A percentile compares a stretch with the other conserved stretches of the same genome.
These are phyloP conservation scores for Tetragnatha versicolor DNA, from an alignment of 1,140 invertebrate genomes.

Conservation along the genomic window DNA sequence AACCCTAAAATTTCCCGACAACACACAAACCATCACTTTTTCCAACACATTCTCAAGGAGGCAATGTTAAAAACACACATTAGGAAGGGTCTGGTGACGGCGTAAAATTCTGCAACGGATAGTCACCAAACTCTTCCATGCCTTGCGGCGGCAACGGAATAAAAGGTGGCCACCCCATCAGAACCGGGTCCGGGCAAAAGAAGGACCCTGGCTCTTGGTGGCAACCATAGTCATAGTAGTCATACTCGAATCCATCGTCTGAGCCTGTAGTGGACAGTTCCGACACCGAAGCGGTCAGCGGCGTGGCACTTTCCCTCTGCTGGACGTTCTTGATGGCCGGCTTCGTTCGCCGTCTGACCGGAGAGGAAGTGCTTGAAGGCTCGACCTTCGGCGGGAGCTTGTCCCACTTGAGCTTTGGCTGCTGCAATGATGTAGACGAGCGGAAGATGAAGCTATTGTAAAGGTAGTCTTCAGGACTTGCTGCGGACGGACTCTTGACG, in stretches of 20 bases:
- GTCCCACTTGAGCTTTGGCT: slow-evolving; percentile 42
- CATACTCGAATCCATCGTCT: slow-evolving; percentile 57
- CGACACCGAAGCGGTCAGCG: slow-evolving; percentile 50
- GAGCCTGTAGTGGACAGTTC: slow-evolving; percentile 53
- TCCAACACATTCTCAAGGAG: background rate
- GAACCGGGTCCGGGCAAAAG: slow-evolving; percentile 52
- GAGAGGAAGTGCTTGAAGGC: slow-evolving; percentile 26
- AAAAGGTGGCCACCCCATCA: slow-evolving; percentile 55
- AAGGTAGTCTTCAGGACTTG: slow-evolving; percentile 53
- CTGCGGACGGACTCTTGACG: slow-evolving; percentile 33
- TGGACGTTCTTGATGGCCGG: slow-evolving; percentile 26
- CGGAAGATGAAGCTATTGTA: slow-evolving; percentile 52
- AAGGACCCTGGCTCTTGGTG: slow-evolving; percentile 56
- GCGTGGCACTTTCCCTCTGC: slow-evolving; percentile 53
- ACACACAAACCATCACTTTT: too few relatives aligned
- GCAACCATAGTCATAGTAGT: slow-evolving; percentile 58
- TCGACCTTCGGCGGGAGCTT: slow-evolving; percentile 30
- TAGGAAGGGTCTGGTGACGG: slow-evolving; percentile 43
- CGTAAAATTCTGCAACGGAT: slow-evolving; percentile 52
- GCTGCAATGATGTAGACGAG: slow-evolving; percentile 21
- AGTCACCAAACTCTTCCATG: slow-evolving; percentile 43
- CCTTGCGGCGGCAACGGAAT: slow-evolving; percentile 50
- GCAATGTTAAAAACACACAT: background rate
- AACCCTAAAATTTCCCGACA: too few relatives aligned
- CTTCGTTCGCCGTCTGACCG: slow-evolving; percentile 25